These are phyloP conservation scores for Baronia brevicornis DNA, from an alignment of 2,888 invertebrate species.

Conservation along the genomic window DNA sequence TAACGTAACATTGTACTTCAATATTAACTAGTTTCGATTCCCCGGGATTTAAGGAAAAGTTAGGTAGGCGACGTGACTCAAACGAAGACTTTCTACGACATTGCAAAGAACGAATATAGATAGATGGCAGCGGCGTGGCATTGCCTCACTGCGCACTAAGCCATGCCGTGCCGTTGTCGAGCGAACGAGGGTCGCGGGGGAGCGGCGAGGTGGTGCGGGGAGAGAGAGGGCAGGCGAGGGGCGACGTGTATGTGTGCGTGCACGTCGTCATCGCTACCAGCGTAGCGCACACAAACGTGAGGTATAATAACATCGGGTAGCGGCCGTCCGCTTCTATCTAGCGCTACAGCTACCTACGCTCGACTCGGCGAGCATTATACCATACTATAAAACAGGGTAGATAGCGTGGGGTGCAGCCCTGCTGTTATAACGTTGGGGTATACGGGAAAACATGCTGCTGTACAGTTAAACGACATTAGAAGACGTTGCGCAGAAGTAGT, in stretches of 20 bases:
- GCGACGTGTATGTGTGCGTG: constrained; percentile 33
- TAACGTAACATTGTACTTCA: constrained; percentile 23
- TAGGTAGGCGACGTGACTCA: constrained; percentile 63
- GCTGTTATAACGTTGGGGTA: constrained; percentile 40
- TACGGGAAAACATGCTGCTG: constrained; percentile 20
- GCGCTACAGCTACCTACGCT: constrained; percentile 61
- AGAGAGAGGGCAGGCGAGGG: constrained; percentile 20
- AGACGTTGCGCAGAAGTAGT: constrained; percentile 2
- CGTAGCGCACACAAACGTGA: constrained; percentile 48
- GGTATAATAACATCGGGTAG: constrained; percentile 58
- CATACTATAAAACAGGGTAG: constrained; percentile 54
- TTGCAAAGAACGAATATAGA: constrained; percentile 69
- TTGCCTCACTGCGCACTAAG: constrained; percentile 67
- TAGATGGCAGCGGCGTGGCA: constrained; percentile 67
- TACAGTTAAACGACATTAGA: constrained; percentile 7
- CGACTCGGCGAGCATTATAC: constrained; percentile 43
- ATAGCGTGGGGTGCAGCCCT: constrained; percentile 50
- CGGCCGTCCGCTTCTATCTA: constrained; percentile 58
- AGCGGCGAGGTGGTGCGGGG: constrained; percentile 28
- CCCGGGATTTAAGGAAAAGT: constrained; percentile 67
- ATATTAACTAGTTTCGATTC: constrained; percentile 17
- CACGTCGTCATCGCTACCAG: constrained; percentile 33
- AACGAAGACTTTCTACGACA: constrained; percentile 73
- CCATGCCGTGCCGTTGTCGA: constrained; percentile 57
- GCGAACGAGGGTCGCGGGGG: constrained; percentile 36